Conservation (phyloP, 1,140 invertebrate genomes). For the Neotoxoptera formosana region DNA sequence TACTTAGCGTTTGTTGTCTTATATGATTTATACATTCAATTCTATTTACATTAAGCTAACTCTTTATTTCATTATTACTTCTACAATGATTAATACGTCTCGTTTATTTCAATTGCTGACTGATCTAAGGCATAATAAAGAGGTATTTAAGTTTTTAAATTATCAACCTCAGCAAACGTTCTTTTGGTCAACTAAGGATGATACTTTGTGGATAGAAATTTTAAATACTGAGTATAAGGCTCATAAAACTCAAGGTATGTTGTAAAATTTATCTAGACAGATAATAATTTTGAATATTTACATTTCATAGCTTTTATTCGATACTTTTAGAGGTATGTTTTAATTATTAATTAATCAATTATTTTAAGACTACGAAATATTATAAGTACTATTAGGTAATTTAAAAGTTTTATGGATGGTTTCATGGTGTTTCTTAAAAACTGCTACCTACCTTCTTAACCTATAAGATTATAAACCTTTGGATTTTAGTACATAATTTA, state of each 20-base stretch:
- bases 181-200: slow-evolving; percentile 41
- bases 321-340: background rate
- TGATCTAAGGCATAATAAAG: background rate
- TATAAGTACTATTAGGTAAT: background rate
- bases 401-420: background rate
- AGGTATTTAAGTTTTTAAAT: background rate
- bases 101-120: background rate
- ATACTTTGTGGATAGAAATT: slow-evolving; percentile 35
- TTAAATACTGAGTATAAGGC: slow-evolving; percentile 39
- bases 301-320: background rate
- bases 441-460: no score
- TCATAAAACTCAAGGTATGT: slow-evolving; percentile 44
- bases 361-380: background rate
- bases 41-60: background rate
- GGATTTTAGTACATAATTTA: background rate
- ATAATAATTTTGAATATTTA: background rate
- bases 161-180: slow-evolving; percentile 5
- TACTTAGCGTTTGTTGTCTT: background rate
- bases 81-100: slow-evolving; percentile 8
- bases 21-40: background rate
- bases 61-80: background rate
- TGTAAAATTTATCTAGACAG: background rate
- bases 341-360: background rate
- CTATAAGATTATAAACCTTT: background rate
- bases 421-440: background rate